These are phyloP conservation scores for Heliconius melpomene DNA, from an alignment of 1,140 invertebrate genomes.

Conservation along the genomic window DNA sequence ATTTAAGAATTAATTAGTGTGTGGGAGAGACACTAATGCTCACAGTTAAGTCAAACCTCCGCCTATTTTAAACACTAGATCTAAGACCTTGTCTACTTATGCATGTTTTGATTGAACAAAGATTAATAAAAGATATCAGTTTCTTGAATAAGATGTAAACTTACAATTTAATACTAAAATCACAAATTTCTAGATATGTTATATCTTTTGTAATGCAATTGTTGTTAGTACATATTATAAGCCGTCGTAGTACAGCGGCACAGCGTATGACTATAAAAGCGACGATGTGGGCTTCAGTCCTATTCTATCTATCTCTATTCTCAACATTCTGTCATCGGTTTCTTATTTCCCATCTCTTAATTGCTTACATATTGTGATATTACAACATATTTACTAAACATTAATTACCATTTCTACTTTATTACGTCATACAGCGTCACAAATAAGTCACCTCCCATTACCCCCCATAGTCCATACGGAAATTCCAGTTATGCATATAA, in stretches of 20 bases:
- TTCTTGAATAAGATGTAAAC: background rate
- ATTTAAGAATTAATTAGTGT: constrained; percentile 24
- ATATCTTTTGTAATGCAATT: too few species aligned
- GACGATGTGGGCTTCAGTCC: too few species aligned
- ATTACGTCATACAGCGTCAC: background rate
- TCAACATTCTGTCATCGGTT: too few species aligned
- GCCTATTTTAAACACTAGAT: constrained; percentile 14
- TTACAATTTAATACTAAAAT: background rate
- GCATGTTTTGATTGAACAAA: background rate
- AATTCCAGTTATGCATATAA: constrained; percentile 16
- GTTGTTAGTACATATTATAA: too few species aligned
- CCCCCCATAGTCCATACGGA: background rate
- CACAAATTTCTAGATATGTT: too few species aligned
- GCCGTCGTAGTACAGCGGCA: too few species aligned
- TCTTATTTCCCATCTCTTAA: too few species aligned
- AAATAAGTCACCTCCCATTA: constrained; percentile 8
- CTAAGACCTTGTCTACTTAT: background rate
- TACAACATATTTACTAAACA: too few species aligned
- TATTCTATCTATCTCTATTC: too few species aligned
- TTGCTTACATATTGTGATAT: too few species aligned
- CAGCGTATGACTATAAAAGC: too few species aligned
- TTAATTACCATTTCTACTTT: background rate
- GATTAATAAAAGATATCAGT: background rate
- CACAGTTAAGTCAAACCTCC: constrained; percentile 14
- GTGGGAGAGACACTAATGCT: constrained; percentile 15